Evolutionary conservation across 1,140 invertebrate species (phyloP).

Genomic region (Papilio dardanus): DNA sequence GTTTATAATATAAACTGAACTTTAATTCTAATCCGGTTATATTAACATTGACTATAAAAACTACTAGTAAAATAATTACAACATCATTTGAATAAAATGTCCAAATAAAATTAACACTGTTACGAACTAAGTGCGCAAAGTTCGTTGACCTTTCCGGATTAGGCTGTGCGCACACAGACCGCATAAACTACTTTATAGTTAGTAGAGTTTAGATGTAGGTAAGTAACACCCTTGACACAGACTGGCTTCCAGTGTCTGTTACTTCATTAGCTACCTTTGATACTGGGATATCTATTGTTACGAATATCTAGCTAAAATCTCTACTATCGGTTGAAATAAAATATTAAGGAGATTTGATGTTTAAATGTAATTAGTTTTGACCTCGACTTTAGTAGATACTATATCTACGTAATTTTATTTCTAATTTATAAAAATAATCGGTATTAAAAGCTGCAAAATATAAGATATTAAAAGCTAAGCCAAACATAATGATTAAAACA

Average conservation of each 20-base stretch:
- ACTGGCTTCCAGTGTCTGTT: slow-evolving; percentile 18
- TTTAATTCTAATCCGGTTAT: neutral
- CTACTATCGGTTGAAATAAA: no score
- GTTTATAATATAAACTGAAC: neutral
- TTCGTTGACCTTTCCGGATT: neutral
- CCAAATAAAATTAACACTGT: neutral
- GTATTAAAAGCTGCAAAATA: neutral
- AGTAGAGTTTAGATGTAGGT: slow-evolving; percentile 10
- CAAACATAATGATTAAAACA: slow-evolving; percentile 17
- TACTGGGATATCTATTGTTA: neutral
- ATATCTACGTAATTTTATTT: neutral
- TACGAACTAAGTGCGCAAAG: neutral
- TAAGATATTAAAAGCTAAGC: slow-evolving; percentile 26
- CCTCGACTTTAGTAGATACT: neutral
- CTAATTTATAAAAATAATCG: neutral
- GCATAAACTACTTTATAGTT: slow-evolving; percentile 26
- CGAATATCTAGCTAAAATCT: neutral
- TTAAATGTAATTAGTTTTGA: neutral
- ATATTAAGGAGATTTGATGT: neutral
- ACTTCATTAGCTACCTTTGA: slow-evolving; percentile 4
- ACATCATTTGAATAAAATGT: neutral
- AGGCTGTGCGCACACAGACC: neutral
- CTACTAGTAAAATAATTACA: neutral
- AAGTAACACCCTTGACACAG: slow-evolving; percentile 27
- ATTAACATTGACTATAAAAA: neutral